Percentiles rank a stretch among this genome's conserved stretches.
These are phyloP conservation scores for Beroe ovata DNA, from an alignment of 37 sponge, comb jelly and placozoan genomes.

Conservation along the genomic window DNA sequence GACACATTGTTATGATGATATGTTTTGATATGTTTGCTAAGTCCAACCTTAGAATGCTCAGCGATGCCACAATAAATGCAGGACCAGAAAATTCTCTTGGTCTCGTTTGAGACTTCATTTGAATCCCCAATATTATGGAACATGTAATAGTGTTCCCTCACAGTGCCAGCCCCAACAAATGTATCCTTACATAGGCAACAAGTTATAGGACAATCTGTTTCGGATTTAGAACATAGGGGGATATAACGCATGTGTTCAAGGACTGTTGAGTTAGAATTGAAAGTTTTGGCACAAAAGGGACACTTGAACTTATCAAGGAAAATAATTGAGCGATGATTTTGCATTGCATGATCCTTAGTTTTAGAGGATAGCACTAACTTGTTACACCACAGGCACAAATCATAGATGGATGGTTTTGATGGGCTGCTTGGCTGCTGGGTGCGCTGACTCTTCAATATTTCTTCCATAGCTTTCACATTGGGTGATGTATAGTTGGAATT, in stretches of 20 bases:
- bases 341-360: constrained; percentile 22
- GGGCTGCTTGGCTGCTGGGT: not conserved
- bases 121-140: constrained; percentile 4
- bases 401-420: constrained; percentile 17
- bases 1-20: constrained; percentile 40
- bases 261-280: constrained; percentile 34
- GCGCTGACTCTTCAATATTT: constrained; percentile 9
- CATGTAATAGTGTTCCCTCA: constrained; percentile 12
- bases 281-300: constrained; percentile 5
- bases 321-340: not conserved
- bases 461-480: not conserved
- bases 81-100: not conserved
- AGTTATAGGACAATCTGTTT: constrained; percentile 3
- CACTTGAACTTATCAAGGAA: not conserved
- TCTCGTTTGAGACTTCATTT: not conserved
- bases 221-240: constrained; percentile 42
- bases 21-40: constrained; percentile 2
- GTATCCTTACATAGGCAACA: constrained; percentile 3
- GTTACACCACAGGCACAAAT: constrained; percentile 40
- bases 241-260: not conserved
- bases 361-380: constrained; percentile 1
- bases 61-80: constrained; percentile 56
- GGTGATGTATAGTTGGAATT: not conserved
- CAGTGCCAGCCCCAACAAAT: constrained; percentile 11
- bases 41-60: constrained; percentile 17